Conservation (phyloP, 2,113 vertebrate genomes). For the Mola mola region DNA sequence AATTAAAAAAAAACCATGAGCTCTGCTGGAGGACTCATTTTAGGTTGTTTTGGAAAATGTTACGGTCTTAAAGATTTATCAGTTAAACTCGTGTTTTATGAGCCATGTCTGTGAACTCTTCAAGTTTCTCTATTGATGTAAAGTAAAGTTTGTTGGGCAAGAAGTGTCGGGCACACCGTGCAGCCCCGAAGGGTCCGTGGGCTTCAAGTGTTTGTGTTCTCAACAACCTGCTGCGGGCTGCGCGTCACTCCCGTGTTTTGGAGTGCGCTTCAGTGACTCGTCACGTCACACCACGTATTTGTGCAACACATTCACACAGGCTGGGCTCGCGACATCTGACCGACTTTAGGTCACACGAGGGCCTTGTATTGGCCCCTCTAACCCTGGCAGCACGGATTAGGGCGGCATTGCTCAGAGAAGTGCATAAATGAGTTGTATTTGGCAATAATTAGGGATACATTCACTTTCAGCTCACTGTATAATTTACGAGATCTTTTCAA, state of each 20-base stretch:
- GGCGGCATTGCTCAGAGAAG: too few relatives aligned
- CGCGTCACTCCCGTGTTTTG: conserved; percentile 75
- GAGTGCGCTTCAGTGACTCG: conserved; percentile 68
- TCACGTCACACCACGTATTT: conserved; percentile 71
- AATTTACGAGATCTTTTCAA: too few relatives aligned
- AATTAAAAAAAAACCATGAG: too few relatives aligned
- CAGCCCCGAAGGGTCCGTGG: conserved; percentile 19
- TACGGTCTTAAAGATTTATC: background rate
- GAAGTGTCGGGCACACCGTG: conserved; percentile 16
- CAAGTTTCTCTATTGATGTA: background rate
- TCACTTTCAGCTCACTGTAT: too few relatives aligned
- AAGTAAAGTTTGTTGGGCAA: background rate
- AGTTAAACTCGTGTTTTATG: background rate
- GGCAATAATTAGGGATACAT: too few relatives aligned
- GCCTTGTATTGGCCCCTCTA: too few relatives aligned
- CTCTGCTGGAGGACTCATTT: background rate
- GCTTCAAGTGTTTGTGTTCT: conserved; percentile 68
- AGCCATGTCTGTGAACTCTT: background rate
- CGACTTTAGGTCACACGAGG: conserved; percentile 41
- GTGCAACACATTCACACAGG: conserved; percentile 70
- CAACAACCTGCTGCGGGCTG: conserved; percentile 71
- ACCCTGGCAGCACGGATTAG: background rate
- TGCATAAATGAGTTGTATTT: too few relatives aligned
- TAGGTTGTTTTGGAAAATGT: background rate
- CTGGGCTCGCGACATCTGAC: conserved; percentile 40